phyloP scores from a whole-genome alignment of 92 coral and sea anemone species.

The Porites evermanni region DNA sequence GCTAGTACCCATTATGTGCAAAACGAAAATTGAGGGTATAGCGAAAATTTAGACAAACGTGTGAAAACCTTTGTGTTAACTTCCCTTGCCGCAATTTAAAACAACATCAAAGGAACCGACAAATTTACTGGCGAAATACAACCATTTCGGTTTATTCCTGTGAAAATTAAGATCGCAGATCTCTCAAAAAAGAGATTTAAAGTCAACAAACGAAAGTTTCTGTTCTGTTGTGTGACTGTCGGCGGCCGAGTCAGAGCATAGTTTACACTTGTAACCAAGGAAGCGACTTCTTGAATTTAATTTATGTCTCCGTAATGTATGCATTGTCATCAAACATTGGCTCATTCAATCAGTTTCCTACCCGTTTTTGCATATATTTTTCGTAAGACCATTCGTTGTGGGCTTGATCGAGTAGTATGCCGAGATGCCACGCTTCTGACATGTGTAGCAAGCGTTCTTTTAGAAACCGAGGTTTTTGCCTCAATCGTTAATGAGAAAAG shows the following conservation, averaged over 20 bases:
- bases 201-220: background rate
- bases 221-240: conserved; percentile 42
- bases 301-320: conserved; percentile 32
- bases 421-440: background rate
- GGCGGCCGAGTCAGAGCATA: background rate
- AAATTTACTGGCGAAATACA: background rate
- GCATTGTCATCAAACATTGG: conserved; percentile 17
- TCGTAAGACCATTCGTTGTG: background rate
- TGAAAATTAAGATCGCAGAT: background rate
- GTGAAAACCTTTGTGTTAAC: background rate
- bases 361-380: background rate
- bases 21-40: background rate
- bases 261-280: conserved; percentile 54
- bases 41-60: background rate
- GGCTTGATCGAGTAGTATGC: background rate
- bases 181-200: background rate
- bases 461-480: no score
- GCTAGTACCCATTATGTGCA: background rate
- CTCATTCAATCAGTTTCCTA: background rate
- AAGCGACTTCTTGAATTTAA: conserved; percentile 11
- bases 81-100: background rate
- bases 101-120: background rate
- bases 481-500: no score
- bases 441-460: no score
- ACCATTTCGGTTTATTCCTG: background rate